A percentile compares a stretch with the other conserved stretches of the same genome.
Conservation (phyloP, 2,113 vertebrate genomes). For the Columba livia region DNA sequence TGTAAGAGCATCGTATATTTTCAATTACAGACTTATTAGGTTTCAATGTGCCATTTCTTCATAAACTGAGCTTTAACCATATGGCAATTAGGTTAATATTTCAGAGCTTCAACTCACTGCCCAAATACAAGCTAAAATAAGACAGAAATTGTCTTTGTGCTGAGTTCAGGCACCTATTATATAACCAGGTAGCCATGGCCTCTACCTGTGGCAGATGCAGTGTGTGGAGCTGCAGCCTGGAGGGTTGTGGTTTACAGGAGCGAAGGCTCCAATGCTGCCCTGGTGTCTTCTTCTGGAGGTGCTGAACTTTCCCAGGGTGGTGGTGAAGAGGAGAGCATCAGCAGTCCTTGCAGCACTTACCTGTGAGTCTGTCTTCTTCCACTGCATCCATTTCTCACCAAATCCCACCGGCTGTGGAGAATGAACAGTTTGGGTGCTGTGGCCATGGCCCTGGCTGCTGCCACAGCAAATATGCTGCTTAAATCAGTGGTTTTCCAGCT, state of each 20-base stretch:
- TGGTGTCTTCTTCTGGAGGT: background rate
- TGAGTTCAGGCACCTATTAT: background rate
- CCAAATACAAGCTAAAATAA: background rate
- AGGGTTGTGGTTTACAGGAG: fast-evolving
- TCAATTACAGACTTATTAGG: background rate
- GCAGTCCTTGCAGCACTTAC: background rate
- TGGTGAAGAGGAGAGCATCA: background rate
- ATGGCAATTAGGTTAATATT: background rate
- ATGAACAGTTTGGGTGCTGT: fast-evolving
- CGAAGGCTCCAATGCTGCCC: background rate
- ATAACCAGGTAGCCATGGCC: background rate
- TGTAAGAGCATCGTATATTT: background rate
- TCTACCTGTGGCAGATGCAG: background rate
- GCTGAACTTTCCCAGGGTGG: background rate
- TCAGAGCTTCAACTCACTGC: background rate
- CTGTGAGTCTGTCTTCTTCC: fast-evolving
- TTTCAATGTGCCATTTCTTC: background rate
- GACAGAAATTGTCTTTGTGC: background rate
- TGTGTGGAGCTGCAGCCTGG: background rate
- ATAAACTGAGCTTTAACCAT: background rate
- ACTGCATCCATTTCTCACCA: background rate
- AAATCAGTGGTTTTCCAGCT: background rate
- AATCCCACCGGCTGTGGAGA: fast-evolving
- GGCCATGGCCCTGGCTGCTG: background rate
- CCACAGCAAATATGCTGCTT: background rate